A percentile compares a stretch with the other conserved stretches of the same genome.
These are phyloP conservation scores for Pseudomyrmex gracilis DNA, from an alignment of 1,140 invertebrate species.

Conservation along the genomic window DNA sequence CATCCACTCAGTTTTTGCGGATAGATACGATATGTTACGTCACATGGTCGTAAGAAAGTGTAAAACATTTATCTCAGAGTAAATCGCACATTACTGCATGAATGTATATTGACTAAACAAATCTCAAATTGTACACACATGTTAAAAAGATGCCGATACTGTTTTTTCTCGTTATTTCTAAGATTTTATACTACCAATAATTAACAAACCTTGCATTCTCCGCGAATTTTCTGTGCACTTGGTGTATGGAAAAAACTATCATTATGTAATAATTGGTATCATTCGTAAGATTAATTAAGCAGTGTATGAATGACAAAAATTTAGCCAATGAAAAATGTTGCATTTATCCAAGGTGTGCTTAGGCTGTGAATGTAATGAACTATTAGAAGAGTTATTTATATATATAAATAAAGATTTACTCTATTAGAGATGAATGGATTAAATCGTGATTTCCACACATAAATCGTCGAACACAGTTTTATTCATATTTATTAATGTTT, in stretches of 20 bases:
- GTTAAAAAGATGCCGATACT: not conserved
- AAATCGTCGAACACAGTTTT: conserved; percentile 30
- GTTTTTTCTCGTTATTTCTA: conserved; percentile 36
- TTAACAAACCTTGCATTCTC: conserved; percentile 41
- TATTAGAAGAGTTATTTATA: conserved; percentile 84
- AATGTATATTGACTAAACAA: not conserved
- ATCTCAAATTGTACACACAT: conserved; percentile 27
- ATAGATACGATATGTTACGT: conserved; percentile 10
- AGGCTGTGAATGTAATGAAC: conserved; percentile 85
- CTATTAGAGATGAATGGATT: conserved; percentile 54
- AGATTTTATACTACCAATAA: conserved; percentile 27
- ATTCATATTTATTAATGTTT: conserved; percentile 47
- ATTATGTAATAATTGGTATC: conserved; percentile 49
- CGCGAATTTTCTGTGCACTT: conserved; percentile 4
- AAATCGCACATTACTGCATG: not conserved
- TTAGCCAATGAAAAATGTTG: conserved; percentile 73
- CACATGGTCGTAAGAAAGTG: conserved; percentile 34
- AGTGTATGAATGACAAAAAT: conserved; percentile 47
- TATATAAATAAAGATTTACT: conserved; percentile 84
- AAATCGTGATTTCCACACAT: not conserved
- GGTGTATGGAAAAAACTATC: not conserved
- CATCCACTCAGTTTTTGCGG: conserved; percentile 5
- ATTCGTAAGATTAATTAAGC: conserved; percentile 43
- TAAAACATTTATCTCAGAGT: conserved; percentile 17
- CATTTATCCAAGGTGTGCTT: conserved; percentile 84